These are phyloP conservation scores for Ischnus inquisitorius DNA, from an alignment of 2,888 invertebrate genomes.

Conservation along the genomic window DNA sequence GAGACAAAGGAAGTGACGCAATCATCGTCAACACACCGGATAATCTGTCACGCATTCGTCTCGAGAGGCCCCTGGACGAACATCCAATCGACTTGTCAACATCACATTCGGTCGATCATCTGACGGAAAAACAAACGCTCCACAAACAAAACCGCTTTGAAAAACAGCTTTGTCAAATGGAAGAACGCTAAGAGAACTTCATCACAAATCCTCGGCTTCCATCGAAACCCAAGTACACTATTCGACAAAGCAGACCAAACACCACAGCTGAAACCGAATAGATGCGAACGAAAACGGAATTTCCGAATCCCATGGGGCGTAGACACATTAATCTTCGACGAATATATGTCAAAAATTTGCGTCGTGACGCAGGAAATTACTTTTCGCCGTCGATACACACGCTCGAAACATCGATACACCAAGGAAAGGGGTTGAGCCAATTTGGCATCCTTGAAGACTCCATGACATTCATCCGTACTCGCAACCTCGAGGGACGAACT, in stretches of 20 bases:
- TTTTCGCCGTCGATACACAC: not conserved
- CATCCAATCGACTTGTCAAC: not conserved
- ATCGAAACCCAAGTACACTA: not conserved
- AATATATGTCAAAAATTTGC: not conserved
- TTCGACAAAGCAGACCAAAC: not conserved
- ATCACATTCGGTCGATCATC: not conserved
- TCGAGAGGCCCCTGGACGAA: not conserved
- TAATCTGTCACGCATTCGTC: not conserved
- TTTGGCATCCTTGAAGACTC: too few relatives aligned
- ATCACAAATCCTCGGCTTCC: not conserved
- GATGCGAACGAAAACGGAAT: slow-evolving; percentile 1
- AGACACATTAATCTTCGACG: not conserved
- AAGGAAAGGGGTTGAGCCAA: too few relatives aligned
- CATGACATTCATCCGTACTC: too few relatives aligned
- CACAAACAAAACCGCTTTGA: not conserved
- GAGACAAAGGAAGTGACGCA: not conserved
- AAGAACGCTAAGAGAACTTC: not conserved
- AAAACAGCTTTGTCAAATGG: not conserved
- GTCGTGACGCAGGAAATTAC: not conserved
- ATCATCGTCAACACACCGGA: not conserved
- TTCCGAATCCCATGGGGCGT: not conserved
- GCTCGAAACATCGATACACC: not conserved
- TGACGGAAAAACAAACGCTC: not conserved
- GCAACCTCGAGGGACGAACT: too few relatives aligned
- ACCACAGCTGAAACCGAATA: not conserved